phyloP scores from a whole-genome alignment of 2,888 invertebrate genomes.

The Mythimna albipuncta region DNA sequence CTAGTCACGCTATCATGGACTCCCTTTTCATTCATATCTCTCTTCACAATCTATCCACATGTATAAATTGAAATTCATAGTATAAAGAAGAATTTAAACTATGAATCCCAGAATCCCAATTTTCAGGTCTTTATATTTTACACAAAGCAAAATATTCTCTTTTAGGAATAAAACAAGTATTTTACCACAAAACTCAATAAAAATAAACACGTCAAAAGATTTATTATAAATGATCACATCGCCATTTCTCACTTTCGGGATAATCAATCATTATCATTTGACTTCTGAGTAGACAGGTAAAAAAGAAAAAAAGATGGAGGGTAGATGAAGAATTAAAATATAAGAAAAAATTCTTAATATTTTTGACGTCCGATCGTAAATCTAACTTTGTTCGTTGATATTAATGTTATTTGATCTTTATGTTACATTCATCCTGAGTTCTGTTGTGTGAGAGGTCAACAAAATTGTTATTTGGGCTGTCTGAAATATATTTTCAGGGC shows the following conservation, averaged over 20 bases:
- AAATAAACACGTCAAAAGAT: constrained; percentile 44
- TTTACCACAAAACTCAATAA: constrained; percentile 33
- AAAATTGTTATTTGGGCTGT: background rate
- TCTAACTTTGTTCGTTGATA: constrained; percentile 47
- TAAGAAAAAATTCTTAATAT: constrained; percentile 35
- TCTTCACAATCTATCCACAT: no score
- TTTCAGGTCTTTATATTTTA: background rate
- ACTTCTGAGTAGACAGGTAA: constrained; percentile 46
- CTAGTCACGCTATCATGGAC: no score
- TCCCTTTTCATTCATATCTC: no score
- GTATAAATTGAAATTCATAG: no score
- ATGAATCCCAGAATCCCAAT: no score
- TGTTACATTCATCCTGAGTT: constrained; percentile 6
- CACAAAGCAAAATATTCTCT: background rate
- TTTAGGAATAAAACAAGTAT: background rate
- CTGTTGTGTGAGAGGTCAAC: constrained; percentile 14
- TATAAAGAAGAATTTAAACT: no score
- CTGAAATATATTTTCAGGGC: no score
- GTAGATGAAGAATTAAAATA: constrained; percentile 60
- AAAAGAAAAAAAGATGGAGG: constrained; percentile 38
- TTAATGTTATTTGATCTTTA: constrained; percentile 38
- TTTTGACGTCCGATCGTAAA: constrained; percentile 46
- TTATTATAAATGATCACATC: constrained; percentile 60
- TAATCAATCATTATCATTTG: constrained; percentile 60
- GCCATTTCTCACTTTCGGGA: constrained; percentile 33